Percentiles rank a stretch among this genome's conserved stretches.
Evolutionary conservation across 2,113 vertebrate species (phyloP).

Genomic region (Xyrauchen texanus): DNA sequence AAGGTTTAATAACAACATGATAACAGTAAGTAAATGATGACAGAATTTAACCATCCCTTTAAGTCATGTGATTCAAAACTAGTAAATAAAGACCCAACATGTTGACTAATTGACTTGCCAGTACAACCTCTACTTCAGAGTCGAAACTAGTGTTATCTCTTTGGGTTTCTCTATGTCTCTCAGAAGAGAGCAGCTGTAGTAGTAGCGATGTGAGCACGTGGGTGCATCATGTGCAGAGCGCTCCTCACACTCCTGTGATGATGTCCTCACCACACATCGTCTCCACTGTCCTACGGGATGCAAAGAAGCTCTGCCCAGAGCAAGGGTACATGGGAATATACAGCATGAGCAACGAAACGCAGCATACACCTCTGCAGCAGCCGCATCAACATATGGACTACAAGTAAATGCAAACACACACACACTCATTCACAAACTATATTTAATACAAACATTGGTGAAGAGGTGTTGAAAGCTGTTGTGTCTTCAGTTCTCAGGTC

Average conservation of each 20-base stretch:
- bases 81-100: too few species aligned
- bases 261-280: slow-evolving; percentile 94
- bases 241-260: slow-evolving; percentile 91
- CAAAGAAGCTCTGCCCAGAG: slow-evolving; percentile 89
- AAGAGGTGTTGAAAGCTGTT: slow-evolving; percentile 12
- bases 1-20: too few species aligned
- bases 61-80: too few species aligned
- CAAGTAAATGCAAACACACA: slow-evolving; percentile 20
- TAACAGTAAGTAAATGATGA: too few species aligned
- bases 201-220: slow-evolving; percentile 81
- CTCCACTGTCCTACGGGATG: slow-evolving; percentile 94
- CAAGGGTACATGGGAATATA: slow-evolving; percentile 94
- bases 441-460: not conserved
- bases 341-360: slow-evolving; percentile 89
- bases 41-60: too few species aligned
- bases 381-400: slow-evolving; percentile 62
- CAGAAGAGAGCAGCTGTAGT: slow-evolving; percentile 97
- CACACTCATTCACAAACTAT: not conserved
- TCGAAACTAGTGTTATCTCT: not conserved
- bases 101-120: too few species aligned
- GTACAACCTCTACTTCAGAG: too few species aligned
- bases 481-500: slow-evolving; percentile 88
- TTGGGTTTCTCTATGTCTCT: slow-evolving; percentile 39
- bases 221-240: slow-evolving; percentile 86
- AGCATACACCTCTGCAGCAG: slow-evolving; percentile 75